Percentiles rank a stretch among this genome's conserved stretches.
Evolutionary conservation across 2,797 vertebrate species (phyloP).

Genomic region (Apodemus agrarius): DNA sequence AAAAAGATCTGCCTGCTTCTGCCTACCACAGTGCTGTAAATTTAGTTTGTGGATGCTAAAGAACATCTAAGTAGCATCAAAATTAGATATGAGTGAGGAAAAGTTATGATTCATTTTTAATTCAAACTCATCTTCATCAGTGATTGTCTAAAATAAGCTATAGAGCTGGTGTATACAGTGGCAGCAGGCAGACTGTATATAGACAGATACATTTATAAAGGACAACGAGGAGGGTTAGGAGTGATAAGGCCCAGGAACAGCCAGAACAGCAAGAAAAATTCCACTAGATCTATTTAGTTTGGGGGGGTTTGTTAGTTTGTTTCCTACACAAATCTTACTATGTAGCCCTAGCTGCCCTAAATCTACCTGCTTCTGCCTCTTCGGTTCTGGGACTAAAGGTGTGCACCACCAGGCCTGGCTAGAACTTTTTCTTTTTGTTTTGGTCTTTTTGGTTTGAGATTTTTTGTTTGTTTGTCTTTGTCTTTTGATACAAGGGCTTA

Average conservation of each 20-base stretch:
- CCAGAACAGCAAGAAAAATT: not conserved
- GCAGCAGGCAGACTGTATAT: not conserved
- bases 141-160: constrained; percentile 38
- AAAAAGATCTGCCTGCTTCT: not conserved
- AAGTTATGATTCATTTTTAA: not conserved
- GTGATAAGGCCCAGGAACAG: not conserved
- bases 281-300: not conserved
- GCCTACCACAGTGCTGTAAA: not conserved
- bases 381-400: not conserved
- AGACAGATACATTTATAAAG: not conserved
- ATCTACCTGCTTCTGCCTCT: not conserved
- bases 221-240: not conserved
- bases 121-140: not conserved
- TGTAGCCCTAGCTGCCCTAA: not conserved
- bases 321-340: not conserved
- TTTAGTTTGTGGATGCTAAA: not conserved
- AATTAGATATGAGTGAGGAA: constrained; percentile 11
- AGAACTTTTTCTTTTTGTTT: not conserved
- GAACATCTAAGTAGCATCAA: not conserved
- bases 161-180: constrained; percentile 7
- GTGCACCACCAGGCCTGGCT: not conserved
- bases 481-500: not conserved
- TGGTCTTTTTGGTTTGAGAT: not conserved
- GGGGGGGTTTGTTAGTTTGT: not conserved
- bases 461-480: not conserved